Base-by-base conservation (phyloP, 2,113 vertebrate genomes). In the Epinephelus moara region DNA sequence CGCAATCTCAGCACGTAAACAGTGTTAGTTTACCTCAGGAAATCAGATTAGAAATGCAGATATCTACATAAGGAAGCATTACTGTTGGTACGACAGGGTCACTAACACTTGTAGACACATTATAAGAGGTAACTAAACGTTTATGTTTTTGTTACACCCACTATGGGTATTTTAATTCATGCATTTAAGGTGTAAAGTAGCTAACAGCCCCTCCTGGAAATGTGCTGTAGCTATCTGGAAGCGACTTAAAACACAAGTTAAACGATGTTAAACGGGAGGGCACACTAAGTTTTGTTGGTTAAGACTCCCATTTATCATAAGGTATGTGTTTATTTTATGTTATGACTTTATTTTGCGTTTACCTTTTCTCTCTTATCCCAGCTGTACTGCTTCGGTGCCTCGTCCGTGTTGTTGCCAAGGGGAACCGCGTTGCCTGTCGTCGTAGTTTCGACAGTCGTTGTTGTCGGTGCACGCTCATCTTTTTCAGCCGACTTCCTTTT, bases 321-420 rank as follows among this genome's bases (percentile, higher is more conserved):
- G 6, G 0, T 45, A 4, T 27, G 18, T 0, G 10, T 63, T 27
- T 33, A 11, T 45, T 45, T 45, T 12, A 7, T 45, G n/a, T 14
- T 13, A 5, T 6, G 15, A 2, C 4, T 21, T 47, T 70, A 1
- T 2, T 60, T 6, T 6, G 0, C 0, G 12, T 14, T 67, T 84
- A 96, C 96, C 96, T 97, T 97, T 49, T 95, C 96, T 59, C 96
- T 88, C 78, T 95, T 96, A 63, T 97, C 96, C 96, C 96, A 97
- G 92, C 96, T 97, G 94, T 97, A 97, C 59, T 96, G 96, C 85
- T 96, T 96, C 40, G 94, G 95, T 8, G 92, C 87, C 76, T 95
- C 95, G 33, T 95, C 95, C 33, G 78, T 89, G 92, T 88, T 93
- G 88, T 93, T 93, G 88, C 94, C 92, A 85, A 93, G 91, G 91